Evolutionary conservation across 2,113 vertebrate species (phyloP).

Genomic region (Capreolus pygargus): DNA sequence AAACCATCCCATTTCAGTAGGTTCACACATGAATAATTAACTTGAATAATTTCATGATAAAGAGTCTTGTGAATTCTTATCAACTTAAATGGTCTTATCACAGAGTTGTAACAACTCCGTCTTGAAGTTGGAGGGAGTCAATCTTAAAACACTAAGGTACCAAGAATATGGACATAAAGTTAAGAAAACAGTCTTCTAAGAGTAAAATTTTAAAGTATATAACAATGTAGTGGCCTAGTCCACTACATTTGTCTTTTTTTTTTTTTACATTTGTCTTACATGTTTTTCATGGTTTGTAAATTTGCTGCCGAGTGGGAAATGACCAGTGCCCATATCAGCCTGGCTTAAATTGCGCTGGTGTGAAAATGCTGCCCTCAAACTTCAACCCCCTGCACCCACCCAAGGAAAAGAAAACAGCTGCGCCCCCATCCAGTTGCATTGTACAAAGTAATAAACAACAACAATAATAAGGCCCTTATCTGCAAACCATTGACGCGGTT

Average conservation of each 20-base stretch:
- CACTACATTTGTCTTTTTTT: not conserved
- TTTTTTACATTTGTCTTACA: not conserved
- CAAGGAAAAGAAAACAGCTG: not conserved
- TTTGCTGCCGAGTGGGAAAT: not conserved
- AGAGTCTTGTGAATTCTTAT: not conserved
- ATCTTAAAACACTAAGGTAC: not conserved
- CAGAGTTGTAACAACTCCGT: not conserved
- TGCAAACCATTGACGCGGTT: not conserved
- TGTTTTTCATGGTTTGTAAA: not conserved
- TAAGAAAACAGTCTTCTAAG: not conserved
- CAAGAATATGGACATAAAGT: not conserved
- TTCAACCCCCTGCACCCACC: not conserved
- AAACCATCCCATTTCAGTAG: slow-evolving; percentile 30
- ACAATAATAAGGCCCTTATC: not conserved
- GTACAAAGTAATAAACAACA: not conserved
- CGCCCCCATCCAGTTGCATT: not conserved
- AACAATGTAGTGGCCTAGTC: not conserved
- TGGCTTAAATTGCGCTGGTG: not conserved
- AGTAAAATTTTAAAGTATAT: not conserved
- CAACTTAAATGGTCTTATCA: not conserved
- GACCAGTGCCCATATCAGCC: not conserved
- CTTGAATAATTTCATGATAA: slow-evolving; percentile 24
- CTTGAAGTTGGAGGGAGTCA: not conserved
- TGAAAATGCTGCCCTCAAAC: not conserved
- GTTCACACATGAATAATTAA: slow-evolving; percentile 13